Base-by-base conservation (phyloP, 2,797 vertebrate species). In the Alauda arvensis region DNA sequence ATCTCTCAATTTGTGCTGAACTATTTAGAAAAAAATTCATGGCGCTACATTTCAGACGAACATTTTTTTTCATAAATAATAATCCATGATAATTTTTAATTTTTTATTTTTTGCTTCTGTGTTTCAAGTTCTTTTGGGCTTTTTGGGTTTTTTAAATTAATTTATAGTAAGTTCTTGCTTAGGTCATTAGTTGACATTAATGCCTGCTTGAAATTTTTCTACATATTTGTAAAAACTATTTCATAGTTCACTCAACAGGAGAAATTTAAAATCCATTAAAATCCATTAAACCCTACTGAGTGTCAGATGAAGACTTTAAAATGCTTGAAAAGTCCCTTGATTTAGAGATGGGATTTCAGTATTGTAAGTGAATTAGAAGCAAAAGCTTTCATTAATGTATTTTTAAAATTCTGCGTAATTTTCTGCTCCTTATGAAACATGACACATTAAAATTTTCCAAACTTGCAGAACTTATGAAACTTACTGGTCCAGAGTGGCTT, bases 231-330 rank as follows among this genome's bases (percentile, higher is more conserved):
- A 49, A 91, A 88, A 86, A 79, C 6, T 84, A 71, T 90, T 89
- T 84, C 43, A 55, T 65, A 80, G 57, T 70, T 86, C 69, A 65
- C 31, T 61, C 77, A 74, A 60, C 13, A 63, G 40, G 15, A 71
- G 31, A 86, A 74, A 77, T 61, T 79, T 57, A 7, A 82, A 89
- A 93, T 86, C 51, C 42, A 70, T 77, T 88, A 84, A 79, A 84
- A 82, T 89, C 69, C 70, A 82, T 78, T 84, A 86, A 86, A 82
- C 13, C 28, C 15, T 42, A 82, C 40, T 55, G 39, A 79, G 55
- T 90, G 55, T 67, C 65, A 71, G 49, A 82, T 68, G 28, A 84
- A 79, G 61, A 82, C 34, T 52, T 31, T 70, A 48, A 90, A 71
- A 43, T 77, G 55, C 61, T 84, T 82, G 43, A 90, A 88, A 81